A percentile compares a stretch with the other conserved stretches of the same genome.
Conservation (phyloP, 1,140 invertebrate genomes). For the Solen grandis region DNA sequence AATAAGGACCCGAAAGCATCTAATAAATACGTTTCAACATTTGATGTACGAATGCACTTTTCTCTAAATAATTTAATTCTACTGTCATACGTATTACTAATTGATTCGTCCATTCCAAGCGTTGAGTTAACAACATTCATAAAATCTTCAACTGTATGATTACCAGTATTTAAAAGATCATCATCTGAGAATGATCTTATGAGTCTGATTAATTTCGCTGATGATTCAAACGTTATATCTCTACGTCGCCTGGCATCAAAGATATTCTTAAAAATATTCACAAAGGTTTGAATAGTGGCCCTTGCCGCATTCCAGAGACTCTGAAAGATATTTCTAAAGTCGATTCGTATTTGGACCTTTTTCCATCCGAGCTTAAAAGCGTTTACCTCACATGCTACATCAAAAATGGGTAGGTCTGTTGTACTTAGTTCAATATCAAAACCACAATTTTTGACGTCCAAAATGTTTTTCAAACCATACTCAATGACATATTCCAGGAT, state of each 20-base stretch:
- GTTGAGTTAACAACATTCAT: neutral
- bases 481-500: conserved; percentile 32
- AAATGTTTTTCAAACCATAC: conserved; percentile 23
- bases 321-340: conserved; percentile 47
- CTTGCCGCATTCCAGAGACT: conserved; percentile 52
- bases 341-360: conserved; percentile 18
- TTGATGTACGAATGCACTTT: neutral
- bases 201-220: neutral
- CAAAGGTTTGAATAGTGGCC: conserved; percentile 17
- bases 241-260: conserved; percentile 30
- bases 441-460: conserved; percentile 52
- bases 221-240: conserved; percentile 17
- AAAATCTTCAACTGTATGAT: neutral
- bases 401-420: conserved; percentile 31
- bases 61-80: neutral
- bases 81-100: neutral
- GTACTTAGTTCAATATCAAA: conserved; percentile 46
- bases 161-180: neutral
- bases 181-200: neutral
- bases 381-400: conserved; percentile 51
- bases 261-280: conserved; percentile 11
- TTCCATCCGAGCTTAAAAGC: conserved; percentile 37
- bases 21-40: neutral
- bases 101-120: neutral
- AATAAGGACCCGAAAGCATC: conserved; percentile 4